These are phyloP conservation scores for Charadrius vociferus DNA, from an alignment of 2,113 vertebrate species.

Conservation along the genomic window DNA sequence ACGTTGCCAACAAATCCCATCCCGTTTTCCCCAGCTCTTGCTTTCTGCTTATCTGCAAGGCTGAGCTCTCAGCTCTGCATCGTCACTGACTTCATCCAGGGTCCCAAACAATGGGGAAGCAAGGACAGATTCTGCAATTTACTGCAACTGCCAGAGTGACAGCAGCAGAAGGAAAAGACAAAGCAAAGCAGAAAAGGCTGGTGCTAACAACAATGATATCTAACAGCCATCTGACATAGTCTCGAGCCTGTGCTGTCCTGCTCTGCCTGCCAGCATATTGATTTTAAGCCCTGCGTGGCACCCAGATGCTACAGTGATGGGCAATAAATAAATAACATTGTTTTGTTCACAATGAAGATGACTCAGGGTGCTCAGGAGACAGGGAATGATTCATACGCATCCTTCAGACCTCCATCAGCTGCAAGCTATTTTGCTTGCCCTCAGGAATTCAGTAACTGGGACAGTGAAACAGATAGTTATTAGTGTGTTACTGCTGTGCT, in stretches of 20 bases:
- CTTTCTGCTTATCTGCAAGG: neutral
- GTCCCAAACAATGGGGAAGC: neutral
- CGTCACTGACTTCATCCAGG: neutral
- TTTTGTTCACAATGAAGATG: conserved; percentile 70
- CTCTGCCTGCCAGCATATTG: neutral
- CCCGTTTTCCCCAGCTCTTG: neutral
- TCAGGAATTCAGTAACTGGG: conserved; percentile 39
- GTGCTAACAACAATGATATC: neutral
- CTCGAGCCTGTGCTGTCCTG: neutral
- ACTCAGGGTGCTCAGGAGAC: conserved; percentile 61
- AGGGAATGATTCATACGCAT: conserved; percentile 51
- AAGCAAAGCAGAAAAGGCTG: neutral
- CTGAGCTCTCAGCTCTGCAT: neutral
- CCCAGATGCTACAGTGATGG: neutral
- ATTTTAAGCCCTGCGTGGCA: neutral
- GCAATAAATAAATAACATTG: conserved; percentile 45
- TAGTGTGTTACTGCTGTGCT: neutral
- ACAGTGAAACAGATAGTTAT: neutral
- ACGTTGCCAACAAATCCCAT: neutral
- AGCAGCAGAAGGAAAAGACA: neutral
- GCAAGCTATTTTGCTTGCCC: conserved; percentile 45
- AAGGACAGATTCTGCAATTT: neutral
- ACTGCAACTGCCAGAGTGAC: neutral
- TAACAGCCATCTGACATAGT: neutral
- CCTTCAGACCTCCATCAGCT: conserved; percentile 35